Evolutionary conservation across 2,113 vertebrate genomes (phyloP).

Genomic region (Melanocharis versteri): DNA sequence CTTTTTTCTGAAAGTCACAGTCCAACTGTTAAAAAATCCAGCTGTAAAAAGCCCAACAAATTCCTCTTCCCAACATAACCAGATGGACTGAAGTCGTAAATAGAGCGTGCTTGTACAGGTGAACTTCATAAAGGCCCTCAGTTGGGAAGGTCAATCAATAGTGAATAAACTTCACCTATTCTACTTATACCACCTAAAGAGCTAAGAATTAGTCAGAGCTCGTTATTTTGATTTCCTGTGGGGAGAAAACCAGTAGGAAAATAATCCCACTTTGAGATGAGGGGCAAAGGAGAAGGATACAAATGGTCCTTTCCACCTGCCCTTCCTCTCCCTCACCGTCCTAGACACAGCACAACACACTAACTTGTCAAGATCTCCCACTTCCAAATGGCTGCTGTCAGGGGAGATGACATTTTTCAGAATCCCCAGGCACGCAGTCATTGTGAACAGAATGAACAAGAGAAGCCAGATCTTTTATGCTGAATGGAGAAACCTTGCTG

Average conservation of each 20-base stretch:
- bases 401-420: neutral
- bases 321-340: neutral
- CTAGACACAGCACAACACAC: neutral
- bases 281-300: neutral
- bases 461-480: neutral
- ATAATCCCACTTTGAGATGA: neutral
- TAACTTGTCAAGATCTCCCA: neutral
- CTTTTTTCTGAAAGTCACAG: neutral
- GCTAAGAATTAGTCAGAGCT: neutral
- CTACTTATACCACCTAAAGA: neutral
- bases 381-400: accelerated
- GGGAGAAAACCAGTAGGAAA: neutral
- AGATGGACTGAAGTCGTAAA: neutral
- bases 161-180: neutral
- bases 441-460: neutral
- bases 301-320: neutral
- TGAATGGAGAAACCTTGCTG: neutral
- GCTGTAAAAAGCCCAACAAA: neutral
- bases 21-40: neutral
- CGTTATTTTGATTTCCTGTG: neutral
- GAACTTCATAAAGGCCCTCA: neutral
- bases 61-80: neutral
- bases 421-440: neutral
- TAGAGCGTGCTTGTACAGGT: neutral
- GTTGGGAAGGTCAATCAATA: neutral